These are phyloP conservation scores for Lordiphosa collinella DNA, from an alignment of 1,140 invertebrate species.

Conservation along the genomic window DNA sequence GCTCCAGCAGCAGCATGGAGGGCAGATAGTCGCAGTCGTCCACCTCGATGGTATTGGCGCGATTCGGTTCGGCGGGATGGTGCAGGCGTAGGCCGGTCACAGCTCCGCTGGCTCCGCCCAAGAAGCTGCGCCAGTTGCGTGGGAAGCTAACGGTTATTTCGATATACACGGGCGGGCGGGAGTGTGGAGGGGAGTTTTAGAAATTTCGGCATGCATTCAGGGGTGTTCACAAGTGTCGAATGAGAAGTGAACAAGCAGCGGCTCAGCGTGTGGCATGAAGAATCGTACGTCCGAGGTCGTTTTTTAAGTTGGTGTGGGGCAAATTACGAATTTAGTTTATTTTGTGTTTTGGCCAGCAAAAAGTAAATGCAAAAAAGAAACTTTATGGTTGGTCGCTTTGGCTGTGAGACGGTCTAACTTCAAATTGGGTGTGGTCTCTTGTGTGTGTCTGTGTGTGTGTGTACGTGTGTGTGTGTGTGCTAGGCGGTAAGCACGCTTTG, in stretches of 20 bases:
- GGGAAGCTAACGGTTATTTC: constrained; percentile 66
- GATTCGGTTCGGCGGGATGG: constrained; percentile 55
- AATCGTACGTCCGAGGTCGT: constrained; percentile 25
- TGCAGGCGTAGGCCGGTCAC: constrained; percentile 46
- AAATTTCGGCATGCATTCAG: not conserved
- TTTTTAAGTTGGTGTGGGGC: constrained; percentile 13
- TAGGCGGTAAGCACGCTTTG: constrained; percentile 16
- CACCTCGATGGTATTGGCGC: constrained; percentile 76
- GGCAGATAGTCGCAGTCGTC: constrained; percentile 74
- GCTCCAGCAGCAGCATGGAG: constrained; percentile 61
- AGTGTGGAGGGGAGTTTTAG: constrained; percentile 10
- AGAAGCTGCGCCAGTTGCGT: constrained; percentile 69
- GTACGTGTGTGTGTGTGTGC: constrained; percentile 10
- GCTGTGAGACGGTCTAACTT: constrained; percentile 8
- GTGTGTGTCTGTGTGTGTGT: constrained; percentile 6
- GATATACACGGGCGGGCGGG: constrained; percentile 7
- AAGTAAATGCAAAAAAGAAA: constrained; percentile 77
- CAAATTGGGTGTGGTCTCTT: constrained; percentile 25
- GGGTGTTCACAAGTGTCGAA: not conserved
- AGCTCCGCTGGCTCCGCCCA: constrained; percentile 33
- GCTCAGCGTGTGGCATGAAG: not conserved
- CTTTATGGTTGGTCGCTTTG: constrained; percentile 63
- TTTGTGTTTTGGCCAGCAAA: constrained; percentile 42
- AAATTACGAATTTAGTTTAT: constrained; percentile 21
- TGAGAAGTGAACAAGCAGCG: constrained; percentile 11